A percentile compares a stretch with the other conserved stretches of the same genome.
phyloP scores from a whole-genome alignment of 2,888 invertebrate species.

The Euplagia quadripunctaria region DNA sequence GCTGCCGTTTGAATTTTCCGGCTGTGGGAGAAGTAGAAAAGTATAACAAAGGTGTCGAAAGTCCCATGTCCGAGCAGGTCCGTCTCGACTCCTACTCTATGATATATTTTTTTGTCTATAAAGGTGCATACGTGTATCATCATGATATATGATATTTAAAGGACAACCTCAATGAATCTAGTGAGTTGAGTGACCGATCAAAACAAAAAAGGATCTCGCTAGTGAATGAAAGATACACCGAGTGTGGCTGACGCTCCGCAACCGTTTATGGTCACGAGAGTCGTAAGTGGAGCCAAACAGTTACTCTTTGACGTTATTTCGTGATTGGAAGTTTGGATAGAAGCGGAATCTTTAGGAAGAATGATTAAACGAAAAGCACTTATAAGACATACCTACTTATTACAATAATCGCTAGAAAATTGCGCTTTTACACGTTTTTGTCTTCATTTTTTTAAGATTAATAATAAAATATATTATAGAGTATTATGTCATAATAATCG shows the following conservation, averaged over 20 bases:
- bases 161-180: neutral
- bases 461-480: too few species aligned
- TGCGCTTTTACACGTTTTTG: too few species aligned
- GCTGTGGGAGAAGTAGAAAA: slow-evolving; percentile 51
- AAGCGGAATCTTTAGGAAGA: too few species aligned
- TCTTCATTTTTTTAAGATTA: too few species aligned
- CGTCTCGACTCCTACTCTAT: neutral
- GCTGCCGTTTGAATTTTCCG: slow-evolving; percentile 87
- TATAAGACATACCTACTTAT: neutral
- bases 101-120: neutral
- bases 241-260: neutral
- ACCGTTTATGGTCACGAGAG: neutral
- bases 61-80: too few species aligned
- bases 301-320: neutral
- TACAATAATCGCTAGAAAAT: neutral
- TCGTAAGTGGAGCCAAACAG: neutral
- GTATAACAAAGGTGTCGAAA: neutral
- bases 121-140: neutral
- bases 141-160: neutral
- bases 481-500: too few species aligned
- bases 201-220: neutral
- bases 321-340: neutral
- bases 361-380: neutral
- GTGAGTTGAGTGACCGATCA: neutral
- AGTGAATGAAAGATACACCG: neutral